Percentiles rank a stretch among this genome's conserved stretches.
Evolutionary conservation across 2,888 invertebrate species (phyloP).

Genomic region (Isotomurus palustris): DNA sequence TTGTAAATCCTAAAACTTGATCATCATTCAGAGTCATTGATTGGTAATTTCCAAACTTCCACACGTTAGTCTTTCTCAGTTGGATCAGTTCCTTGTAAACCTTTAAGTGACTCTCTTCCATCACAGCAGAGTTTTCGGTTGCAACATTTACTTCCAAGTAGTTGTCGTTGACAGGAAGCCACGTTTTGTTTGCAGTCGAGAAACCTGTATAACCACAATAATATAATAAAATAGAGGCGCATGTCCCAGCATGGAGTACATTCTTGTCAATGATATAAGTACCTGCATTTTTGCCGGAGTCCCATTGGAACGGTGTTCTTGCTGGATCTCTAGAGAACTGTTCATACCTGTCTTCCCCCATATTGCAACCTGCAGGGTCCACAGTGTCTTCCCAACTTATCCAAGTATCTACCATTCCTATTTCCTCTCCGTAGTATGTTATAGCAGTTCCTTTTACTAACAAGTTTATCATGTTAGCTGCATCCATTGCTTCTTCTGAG

Average conservation of each 20-base stretch:
- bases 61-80: constrained; percentile 37
- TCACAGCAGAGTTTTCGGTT: constrained; percentile 30
- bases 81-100: constrained; percentile 41
- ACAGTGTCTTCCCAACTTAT: constrained; percentile 28
- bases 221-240: too few species aligned
- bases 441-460: constrained; percentile 59
- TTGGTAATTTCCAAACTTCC: constrained; percentile 57
- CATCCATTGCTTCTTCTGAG: constrained; percentile 56
- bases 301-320: constrained; percentile 47
- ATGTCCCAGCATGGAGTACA: too few species aligned
- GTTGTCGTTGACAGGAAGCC: constrained; percentile 47
- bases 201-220: too few species aligned
- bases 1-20: constrained; percentile 38
- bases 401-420: constrained; percentile 37
- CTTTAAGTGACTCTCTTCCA: constrained; percentile 45
- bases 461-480: constrained; percentile 75
- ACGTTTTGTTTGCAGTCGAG: constrained; percentile 18
- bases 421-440: constrained; percentile 40
- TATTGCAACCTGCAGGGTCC: constrained; percentile 20
- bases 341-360: constrained; percentile 37
- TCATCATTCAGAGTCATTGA: constrained; percentile 50
- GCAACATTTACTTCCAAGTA: constrained; percentile 47
- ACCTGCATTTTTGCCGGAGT: constrained; percentile 29
- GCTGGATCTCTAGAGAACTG: constrained; percentile 39
- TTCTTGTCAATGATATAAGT: too few species aligned